Base-by-base conservation (phyloP, 2,113 vertebrate species). In the Gymnorhina tibicen region DNA sequence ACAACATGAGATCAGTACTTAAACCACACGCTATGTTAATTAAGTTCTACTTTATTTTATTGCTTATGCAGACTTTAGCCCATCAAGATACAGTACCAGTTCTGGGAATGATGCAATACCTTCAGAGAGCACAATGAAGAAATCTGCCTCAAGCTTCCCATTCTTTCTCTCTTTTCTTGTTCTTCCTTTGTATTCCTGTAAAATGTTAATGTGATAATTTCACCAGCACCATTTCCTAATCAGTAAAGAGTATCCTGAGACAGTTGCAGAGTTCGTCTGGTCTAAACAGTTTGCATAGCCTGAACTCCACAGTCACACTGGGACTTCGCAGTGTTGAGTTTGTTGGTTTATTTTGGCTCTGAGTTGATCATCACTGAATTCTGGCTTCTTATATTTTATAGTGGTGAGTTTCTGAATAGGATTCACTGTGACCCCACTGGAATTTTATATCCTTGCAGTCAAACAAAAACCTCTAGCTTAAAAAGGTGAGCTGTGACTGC, bases 291-390 rank as follows among this genome's bases (percentile, higher is more conserved):
- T 82, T 84, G 27, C 72, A 44, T 60, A 95, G 90, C 89, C 94
- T 85, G 59, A 94, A 81, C 87, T 70, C 35, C 8, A 0, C 39
- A 89, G 81, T 95, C 95, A 93, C 96, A 26, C 13, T 89, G 96
- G 94, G 95, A 95, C 52, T 89, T 55, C 17, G 42, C 41, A 33
- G 14, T 37, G 21, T 89, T 70, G 37, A 56, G n/a, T 17, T 37
- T 50, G 37, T 50, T 63, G 24, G 96, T 95, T 97, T 97, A 56
- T 89, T 91, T 96, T 92, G 96, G 95, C 95, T 92, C 87, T 39
- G 41, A 82, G 24, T 42, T 76, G 35, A 87, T 87, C 47, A 68
- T 76, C 79, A 81, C 73, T 89, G 91, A 93, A 81, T 95, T 95
- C 56, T 90, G 55, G 76, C 67, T 92, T 86, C 72, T 89, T 92